Base-by-base conservation (phyloP, 2,113 vertebrate species). In the Trinectes maculatus region DNA sequence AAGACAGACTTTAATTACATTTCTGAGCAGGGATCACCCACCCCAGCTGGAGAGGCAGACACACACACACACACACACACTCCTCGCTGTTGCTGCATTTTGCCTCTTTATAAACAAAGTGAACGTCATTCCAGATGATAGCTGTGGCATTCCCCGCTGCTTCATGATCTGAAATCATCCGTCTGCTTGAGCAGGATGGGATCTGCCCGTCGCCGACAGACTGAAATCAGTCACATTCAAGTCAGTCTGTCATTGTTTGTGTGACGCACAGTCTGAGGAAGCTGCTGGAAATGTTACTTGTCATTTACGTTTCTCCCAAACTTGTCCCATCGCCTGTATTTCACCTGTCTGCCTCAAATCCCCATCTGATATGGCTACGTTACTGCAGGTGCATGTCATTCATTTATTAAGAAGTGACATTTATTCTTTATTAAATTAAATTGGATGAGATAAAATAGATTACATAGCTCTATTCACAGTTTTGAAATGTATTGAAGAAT, bases 181-280 rank as follows among this genome's bases (percentile, higher is more conserved):
- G 25, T 54, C 39, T 40, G 56, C 55, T 42, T 34, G 71, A 34
- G 6, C 47, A 6, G 13, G 44, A 3, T 13, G 52, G 29, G 21
- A 49, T 63, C 12, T 16, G 13, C 25, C 31, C 21, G 9, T 48
- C 33, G 47, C 71, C 66, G 40, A 56, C 34, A 1, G 3, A 43
- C 71, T 37, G 15, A 65, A 55, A 56, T 72, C 71, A 54, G 36
- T 8, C 69, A 57, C 37, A 49, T 53, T 48, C 70, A 46, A 53
- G n/a, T 58, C 22, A 46, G 25, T 10, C 21, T 0, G 16, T 7
- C 16, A 40, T 67, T 34, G 29, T 57, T 25, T 36, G 28, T 13
- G 36, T 69, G 62, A 62, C 8, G 21, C 39, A 36, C 13, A 0
- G n/a, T 53, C 24, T 37, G 8, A 69, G 12, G 44, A 47, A 64